Base-by-base conservation (phyloP, 2,113 vertebrate genomes). In the Xyrauchen texanus region DNA sequence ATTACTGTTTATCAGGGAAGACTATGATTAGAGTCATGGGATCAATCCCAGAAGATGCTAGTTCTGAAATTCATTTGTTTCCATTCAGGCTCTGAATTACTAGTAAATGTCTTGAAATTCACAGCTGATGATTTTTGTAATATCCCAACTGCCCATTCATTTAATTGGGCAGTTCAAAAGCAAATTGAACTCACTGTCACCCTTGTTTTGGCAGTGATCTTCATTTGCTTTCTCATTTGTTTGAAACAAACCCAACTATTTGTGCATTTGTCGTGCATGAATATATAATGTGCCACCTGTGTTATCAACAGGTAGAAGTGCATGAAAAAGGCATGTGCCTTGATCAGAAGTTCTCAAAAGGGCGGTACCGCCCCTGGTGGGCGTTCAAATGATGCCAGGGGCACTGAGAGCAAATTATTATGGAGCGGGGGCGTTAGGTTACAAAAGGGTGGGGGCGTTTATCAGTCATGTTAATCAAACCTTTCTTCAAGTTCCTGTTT, bases 221-320 rank as follows among this genome's bases (percentile, higher is more conserved):
- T 10, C 11, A 63, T 62, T 75, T 75, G 11, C 60, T 9, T 73
- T 47, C 15, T 63, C 11, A 63, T 75, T 75, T 75, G 72, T 42
- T 75, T 75, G n/a, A 61, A 71, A 61, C 60, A 10, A 61, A 47
- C 9, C 55, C 60, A 60, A 5, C 0, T 47, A 6, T 7, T 52
- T 68, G 21, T 34, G 21, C 3, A 4, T 6, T 51, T 68, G 47
- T 68, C 49, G 52, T 15, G 13, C 12, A 58, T 5, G 55, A 57
- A 57, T 57, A 6, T 34, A 1, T 11, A 16, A 72, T 47, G 5
- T 4, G 8, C 8, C 13, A 58, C n/a, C 68, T 55, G 34, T 3
- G 3, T 57, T 70, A 9, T n/a, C 2, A 68, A 53, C 55, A 46
- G n/a, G 12, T 6, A 46, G 42, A 52, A 2, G 13, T 2, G 12